These are phyloP conservation scores for Alca torda DNA, from an alignment of 2,797 vertebrate genomes.

Conservation along the genomic window DNA sequence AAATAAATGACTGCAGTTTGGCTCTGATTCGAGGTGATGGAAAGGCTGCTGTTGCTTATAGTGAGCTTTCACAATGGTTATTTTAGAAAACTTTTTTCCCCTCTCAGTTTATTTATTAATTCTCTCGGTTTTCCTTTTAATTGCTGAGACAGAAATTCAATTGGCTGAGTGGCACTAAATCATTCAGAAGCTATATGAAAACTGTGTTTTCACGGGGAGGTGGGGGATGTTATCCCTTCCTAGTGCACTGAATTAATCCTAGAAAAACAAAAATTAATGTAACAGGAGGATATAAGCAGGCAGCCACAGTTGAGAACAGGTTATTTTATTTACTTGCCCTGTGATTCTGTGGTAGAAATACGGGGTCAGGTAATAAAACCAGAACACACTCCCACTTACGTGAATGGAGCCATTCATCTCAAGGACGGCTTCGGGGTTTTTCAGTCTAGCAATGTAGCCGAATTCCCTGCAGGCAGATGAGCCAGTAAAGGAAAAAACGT, in stretches of 20 bases:
- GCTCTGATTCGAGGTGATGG: neutral
- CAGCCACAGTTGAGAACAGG: conserved; percentile 4
- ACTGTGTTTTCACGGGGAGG: neutral
- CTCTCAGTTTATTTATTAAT: neutral
- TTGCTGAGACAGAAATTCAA: neutral
- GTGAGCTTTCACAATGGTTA: neutral
- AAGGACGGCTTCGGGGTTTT: conserved; percentile 47
- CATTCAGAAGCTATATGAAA: conserved; percentile 18
- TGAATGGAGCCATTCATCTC: conserved; percentile 67
- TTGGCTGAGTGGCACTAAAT: conserved; percentile 5
- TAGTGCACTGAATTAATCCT: neutral
- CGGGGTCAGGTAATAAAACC: conserved; percentile 56
- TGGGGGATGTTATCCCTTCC: neutral
- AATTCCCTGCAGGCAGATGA: conserved; percentile 55
- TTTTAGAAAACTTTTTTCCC: neutral
- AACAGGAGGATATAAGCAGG: neutral
- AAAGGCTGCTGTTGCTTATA: neutral
- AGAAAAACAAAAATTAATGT: conserved; percentile 21
- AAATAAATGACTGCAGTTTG: neutral
- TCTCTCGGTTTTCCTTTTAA: neutral
- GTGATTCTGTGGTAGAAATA: conserved; percentile 51
- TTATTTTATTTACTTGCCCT: conserved; percentile 49
- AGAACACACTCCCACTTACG: conserved; percentile 56
- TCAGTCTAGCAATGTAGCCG: conserved; percentile 28
- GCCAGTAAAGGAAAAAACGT: conserved; percentile 32